Evolutionary conservation across 2,888 invertebrate species (phyloP), one percentile per base, ranked within the genome.

Genomic region (Heteromurus nitidus): DNA sequence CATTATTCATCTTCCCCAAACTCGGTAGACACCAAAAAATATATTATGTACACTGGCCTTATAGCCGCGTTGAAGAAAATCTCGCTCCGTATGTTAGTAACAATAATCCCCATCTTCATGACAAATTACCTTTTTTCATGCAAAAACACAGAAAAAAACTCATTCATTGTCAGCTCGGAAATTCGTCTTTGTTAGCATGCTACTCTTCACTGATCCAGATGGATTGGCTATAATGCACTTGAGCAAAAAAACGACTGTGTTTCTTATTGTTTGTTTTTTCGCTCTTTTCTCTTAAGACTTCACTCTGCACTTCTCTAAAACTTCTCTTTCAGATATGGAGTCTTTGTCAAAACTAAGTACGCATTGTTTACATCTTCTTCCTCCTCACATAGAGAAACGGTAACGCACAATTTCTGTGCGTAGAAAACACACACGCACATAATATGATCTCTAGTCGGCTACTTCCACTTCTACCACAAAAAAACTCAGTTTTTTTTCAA

Each of bases 31-130:
- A n/a, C n/a, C n/a, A n/a, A n/a, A n/a, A n/a, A n/a, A n/a, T n/a
- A n/a, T n/a, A n/a, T n/a, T n/a, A n/a, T n/a, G n/a, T n/a, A n/a
- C n/a, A n/a, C n/a, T n/a, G n/a, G n/a, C 60, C 22, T 58, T 58
- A 9, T 58, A 36, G 62, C 36, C 58, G 50, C 18, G 20, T 73
- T 62, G 64, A 72, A 36, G 64, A 73, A 55, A 31, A 62, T 67
- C 55, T 67, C n/a, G 7, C 36, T 36, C 36, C 36, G 36, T 13
- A 44, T 64, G 64, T 64, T 31, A 22, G 75, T 55, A 75, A 75
- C 75, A 75, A 75, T 75, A 75, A 75, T 75, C 75, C 75, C 75
- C 75, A 53, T 75, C 75, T 75, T 75, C 75, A 75, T 75, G 75
- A 75, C 75, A 75, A 75, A 75, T 75, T 75, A 75, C 75, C 75